A percentile compares a stretch with the other conserved stretches of the same genome.
These are phyloP conservation scores for Callyntrura sp. DNA, from an alignment of 2,888 invertebrate genomes.

Conservation along the genomic window DNA sequence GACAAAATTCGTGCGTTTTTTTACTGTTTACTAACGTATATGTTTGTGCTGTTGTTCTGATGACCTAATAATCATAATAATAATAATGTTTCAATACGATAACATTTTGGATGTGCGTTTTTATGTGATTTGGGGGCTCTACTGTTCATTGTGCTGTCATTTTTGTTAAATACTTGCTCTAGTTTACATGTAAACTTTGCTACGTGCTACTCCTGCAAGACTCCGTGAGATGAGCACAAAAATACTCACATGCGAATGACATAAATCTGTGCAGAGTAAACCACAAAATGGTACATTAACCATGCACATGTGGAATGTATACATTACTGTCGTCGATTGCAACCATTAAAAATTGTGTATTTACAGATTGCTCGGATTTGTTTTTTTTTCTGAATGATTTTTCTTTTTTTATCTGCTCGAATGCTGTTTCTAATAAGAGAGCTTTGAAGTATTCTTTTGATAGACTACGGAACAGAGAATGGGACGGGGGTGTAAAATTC, in stretches of 20 bases:
- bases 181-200: neutral
- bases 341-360: slow-evolving; percentile 1
- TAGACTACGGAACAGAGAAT: no score
- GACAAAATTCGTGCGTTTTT: slow-evolving; percentile 22
- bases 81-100: neutral
- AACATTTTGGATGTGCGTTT: slow-evolving; percentile 14
- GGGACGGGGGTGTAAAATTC: no score
- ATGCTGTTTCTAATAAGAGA: neutral
- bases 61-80: no score
- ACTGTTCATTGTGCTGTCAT: slow-evolving; percentile 25
- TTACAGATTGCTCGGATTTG: neutral
- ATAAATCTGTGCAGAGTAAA: slow-evolving; percentile 18
- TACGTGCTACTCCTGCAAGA: neutral
- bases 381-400: neutral
- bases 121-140: slow-evolving; percentile 6
- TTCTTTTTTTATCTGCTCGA: no score
- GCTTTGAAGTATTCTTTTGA: neutral
- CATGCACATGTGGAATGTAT: neutral
- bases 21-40: slow-evolving; percentile 29
- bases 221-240: neutral
- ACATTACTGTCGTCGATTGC: neutral
- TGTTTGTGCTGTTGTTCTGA: slow-evolving; percentile 38
- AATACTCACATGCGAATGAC: no score
- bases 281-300: slow-evolving; percentile 40
- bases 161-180: neutral